Evolutionary conservation across 2,888 invertebrate genomes (phyloP).

Genomic region (Ctenicera cuprea): DNA sequence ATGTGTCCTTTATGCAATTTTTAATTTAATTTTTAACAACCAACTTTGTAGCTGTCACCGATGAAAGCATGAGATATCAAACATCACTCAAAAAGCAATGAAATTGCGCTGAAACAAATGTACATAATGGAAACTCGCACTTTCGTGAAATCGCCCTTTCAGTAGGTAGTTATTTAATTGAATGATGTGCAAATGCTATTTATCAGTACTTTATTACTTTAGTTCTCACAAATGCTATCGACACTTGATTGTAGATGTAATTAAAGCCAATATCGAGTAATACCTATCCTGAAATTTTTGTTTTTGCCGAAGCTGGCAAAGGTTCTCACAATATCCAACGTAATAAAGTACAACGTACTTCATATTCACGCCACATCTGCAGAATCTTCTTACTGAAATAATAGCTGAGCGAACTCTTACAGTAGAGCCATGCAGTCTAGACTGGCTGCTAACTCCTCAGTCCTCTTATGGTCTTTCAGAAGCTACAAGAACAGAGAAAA

Average conservation of each 20-base stretch:
- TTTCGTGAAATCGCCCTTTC: too few species aligned
- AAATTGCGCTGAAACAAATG: too few species aligned
- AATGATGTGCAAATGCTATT: too few species aligned
- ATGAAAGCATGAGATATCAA: too few species aligned
- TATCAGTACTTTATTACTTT: too few species aligned
- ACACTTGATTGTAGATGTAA: slow-evolving; percentile 19
- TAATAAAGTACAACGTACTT: slow-evolving; percentile 68
- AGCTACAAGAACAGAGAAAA: slow-evolving; percentile 33
- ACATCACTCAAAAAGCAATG: too few species aligned
- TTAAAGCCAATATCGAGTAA: not conserved
- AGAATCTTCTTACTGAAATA: slow-evolving; percentile 69
- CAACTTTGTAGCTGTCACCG: too few species aligned
- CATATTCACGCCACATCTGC: slow-evolving; percentile 70
- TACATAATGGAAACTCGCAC: too few species aligned
- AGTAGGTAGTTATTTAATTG: too few species aligned
- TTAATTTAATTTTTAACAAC: too few species aligned
- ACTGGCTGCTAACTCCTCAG: slow-evolving; percentile 63
- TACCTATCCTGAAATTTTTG: not conserved
- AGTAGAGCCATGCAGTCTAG: slow-evolving; percentile 70
- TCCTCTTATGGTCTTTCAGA: slow-evolving; percentile 68
- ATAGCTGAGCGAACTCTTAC: slow-evolving; percentile 70
- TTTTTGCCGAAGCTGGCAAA: slow-evolving; percentile 22
- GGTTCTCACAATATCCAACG: slow-evolving; percentile 69
- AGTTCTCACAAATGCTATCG: too few species aligned
- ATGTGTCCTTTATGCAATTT: too few species aligned